Percentiles rank a stretch among this genome's conserved stretches.
phyloP scores from a whole-genome alignment of 2,797 vertebrate species.

The Danio jaintianensis region DNA sequence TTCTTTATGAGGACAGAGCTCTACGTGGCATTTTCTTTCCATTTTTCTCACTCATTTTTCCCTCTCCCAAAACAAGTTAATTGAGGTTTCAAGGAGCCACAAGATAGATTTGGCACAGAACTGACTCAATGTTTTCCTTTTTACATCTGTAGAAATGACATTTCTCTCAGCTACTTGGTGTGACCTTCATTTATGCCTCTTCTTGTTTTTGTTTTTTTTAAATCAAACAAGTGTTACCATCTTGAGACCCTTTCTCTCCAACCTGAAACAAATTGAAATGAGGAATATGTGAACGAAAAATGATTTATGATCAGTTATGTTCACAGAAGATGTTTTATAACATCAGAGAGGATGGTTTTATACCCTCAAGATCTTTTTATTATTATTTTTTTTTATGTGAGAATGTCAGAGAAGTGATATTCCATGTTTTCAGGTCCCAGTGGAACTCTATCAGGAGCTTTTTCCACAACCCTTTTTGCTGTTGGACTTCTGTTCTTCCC shows the following conservation, averaged over 20 bases:
- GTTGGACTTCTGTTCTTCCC: slow-evolving; percentile 32
- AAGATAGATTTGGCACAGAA: slow-evolving; percentile 50
- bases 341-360: background rate
- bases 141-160: slow-evolving; percentile 42
- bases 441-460: slow-evolving; percentile 25
- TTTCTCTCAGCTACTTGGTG: slow-evolving; percentile 30
- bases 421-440: slow-evolving; percentile 34
- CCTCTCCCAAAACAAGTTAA: slow-evolving; percentile 41
- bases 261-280: background rate
- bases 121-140: slow-evolving; percentile 27
- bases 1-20: slow-evolving; percentile 49
- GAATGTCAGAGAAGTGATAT: slow-evolving; percentile 18
- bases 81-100: slow-evolving; percentile 52
- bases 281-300: background rate
- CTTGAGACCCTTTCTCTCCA: background rate
- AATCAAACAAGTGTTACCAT: slow-evolving; percentile 27
- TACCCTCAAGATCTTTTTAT: slow-evolving; percentile 6
- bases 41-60: slow-evolving; percentile 43
- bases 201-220: background rate
- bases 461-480: slow-evolving; percentile 32
- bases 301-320: background rate
- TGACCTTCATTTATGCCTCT: slow-evolving; percentile 43
- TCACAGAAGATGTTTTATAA: background rate
- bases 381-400: slow-evolving; percentile 20
- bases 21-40: slow-evolving; percentile 69